Conservation (phyloP, 2,113 vertebrate species). For the Procavia capensis region DNA sequence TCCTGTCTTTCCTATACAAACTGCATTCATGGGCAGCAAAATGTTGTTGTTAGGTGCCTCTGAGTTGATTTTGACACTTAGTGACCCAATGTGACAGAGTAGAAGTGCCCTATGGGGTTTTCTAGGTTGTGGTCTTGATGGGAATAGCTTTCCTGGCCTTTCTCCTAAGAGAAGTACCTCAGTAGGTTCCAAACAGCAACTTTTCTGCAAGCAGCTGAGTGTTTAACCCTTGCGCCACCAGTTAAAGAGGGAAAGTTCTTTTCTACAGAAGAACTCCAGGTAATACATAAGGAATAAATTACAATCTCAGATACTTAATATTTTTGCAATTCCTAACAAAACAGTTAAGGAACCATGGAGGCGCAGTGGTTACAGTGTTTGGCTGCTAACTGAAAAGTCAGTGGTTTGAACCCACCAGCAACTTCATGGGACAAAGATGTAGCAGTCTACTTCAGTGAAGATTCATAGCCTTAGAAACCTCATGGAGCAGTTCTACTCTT, state of each 20-base stretch:
- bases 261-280: slow-evolving; percentile 22
- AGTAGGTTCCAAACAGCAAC: not conserved
- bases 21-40: not conserved
- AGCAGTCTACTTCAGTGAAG: not conserved
- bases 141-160: not conserved
- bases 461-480: not conserved
- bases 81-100: not conserved
- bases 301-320: not conserved
- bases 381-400: too few species aligned
- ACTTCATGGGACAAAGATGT: not conserved
- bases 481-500: not conserved
- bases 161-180: not conserved
- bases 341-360: not conserved
- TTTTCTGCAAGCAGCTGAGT: not conserved
- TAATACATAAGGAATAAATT: not conserved
- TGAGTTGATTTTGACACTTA: not conserved
- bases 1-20: not conserved
- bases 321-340: slow-evolving; percentile 38
- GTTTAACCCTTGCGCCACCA: not conserved
- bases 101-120: not conserved
- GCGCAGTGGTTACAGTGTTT: not conserved
- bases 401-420: too few species aligned
- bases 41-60: not conserved
- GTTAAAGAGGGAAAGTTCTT: slow-evolving; percentile 38
- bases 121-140: not conserved